Percentiles rank a stretch among this genome's conserved stretches.
phyloP scores from a whole-genome alignment of 2,888 invertebrate genomes.

The Ommatoiulus sabulosus region DNA sequence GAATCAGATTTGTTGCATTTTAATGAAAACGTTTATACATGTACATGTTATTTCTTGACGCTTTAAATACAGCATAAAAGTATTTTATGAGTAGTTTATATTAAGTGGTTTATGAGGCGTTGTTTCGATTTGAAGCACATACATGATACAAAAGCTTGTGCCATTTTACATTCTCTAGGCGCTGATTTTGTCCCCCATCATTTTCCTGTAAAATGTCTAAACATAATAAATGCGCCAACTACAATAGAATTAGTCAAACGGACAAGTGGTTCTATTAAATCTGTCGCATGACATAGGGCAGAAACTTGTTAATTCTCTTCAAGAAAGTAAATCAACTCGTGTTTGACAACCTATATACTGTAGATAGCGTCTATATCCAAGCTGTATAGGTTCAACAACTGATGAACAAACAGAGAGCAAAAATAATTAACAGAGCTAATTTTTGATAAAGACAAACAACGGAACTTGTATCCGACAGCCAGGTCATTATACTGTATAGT shows the following conservation, averaged over 20 bases:
- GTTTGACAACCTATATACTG: not conserved
- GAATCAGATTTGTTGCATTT: no score
- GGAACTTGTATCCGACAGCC: no score
- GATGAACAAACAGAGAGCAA: not conserved
- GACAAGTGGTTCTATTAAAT: conserved; percentile 34
- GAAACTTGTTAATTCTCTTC: not conserved
- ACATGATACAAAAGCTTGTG: no score
- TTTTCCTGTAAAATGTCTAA: not conserved
- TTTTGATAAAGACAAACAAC: no score
- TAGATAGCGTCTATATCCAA: not conserved
- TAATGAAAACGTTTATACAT: no score
- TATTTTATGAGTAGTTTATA: no score
- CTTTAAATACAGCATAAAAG: no score
- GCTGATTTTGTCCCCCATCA: not conserved
- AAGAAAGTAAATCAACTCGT: not conserved
- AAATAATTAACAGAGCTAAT: no score
- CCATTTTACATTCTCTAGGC: not conserved
- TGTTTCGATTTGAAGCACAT: no score
- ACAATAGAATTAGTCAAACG: conserved; percentile 23
- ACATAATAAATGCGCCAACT: not conserved
- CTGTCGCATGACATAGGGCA: not conserved
- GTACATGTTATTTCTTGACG: no score
- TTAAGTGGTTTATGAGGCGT: no score
- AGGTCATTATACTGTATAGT: no score
- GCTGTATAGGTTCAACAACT: not conserved